Conservation (phyloP, 2,113 vertebrate species). For the Sceloporus tristichus region DNA sequence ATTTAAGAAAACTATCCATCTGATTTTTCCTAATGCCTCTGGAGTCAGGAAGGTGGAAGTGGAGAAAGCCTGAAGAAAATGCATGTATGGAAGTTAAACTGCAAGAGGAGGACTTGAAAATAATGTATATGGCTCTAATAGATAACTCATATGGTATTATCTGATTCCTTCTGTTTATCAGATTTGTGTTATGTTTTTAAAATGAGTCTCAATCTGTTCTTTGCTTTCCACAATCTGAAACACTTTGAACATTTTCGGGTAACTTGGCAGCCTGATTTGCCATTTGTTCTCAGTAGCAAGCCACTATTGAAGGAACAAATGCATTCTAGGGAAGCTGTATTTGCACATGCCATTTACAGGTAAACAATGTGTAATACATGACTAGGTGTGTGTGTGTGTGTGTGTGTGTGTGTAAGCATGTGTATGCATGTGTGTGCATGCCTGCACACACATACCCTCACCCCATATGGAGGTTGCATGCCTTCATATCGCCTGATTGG, state of each 20-base stretch:
- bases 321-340: neutral
- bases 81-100: neutral
- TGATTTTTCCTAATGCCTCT: neutral
- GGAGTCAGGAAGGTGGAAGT: neutral
- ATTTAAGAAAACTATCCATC: neutral
- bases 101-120: neutral
- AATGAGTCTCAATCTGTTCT: neutral
- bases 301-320: constrained; percentile 24
- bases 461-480: neutral
- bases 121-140: neutral
- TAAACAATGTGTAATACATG: neutral
- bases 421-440: too few species aligned
- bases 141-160: neutral
- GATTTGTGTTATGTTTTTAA: neutral
- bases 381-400: too few species aligned
- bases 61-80: neutral
- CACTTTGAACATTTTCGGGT: constrained; percentile 38
- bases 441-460: too few species aligned
- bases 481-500: constrained; percentile 38
- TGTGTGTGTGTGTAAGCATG: too few species aligned
- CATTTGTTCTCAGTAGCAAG: neutral
- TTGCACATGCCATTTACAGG: constrained; percentile 27
- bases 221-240: neutral
- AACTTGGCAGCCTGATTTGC: constrained; percentile 38
- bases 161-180: neutral